Conservation (phyloP, 2,888 invertebrate species). For the Andrena chrysosceles region DNA sequence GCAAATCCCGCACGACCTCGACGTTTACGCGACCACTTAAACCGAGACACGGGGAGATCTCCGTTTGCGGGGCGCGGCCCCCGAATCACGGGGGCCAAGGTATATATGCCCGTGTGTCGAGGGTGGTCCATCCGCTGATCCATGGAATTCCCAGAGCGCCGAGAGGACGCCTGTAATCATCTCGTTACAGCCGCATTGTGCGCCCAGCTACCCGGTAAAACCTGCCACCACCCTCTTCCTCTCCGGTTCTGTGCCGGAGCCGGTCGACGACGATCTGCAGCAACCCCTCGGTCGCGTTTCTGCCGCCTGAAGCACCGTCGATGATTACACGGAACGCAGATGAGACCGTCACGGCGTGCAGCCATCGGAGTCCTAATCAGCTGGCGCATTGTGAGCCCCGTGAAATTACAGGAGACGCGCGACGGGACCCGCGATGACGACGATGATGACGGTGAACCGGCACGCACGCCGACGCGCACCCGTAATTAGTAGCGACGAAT, state of each 20-base stretch:
- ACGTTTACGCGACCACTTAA: conserved; percentile 69
- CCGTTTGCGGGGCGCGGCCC: conserved; percentile 46
- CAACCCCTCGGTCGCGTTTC: conserved; percentile 15
- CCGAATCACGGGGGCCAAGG: conserved; percentile 53
- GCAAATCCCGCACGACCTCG: conserved; percentile 52
- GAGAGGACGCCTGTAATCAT: conserved; percentile 79
- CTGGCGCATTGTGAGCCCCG: conserved; percentile 76
- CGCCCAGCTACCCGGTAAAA: conserved; percentile 63
- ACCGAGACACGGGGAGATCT: conserved; percentile 61
- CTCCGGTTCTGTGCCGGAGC: neutral
- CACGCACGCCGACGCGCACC: conserved; percentile 27
- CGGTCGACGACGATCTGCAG: conserved; percentile 1
- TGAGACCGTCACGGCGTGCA: conserved; percentile 53
- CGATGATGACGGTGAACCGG: conserved; percentile 38
- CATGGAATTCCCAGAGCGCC: conserved; percentile 65
- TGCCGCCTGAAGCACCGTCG: conserved; percentile 67
- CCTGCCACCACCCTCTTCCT: conserved; percentile 44
- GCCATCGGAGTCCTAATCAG: conserved; percentile 76
- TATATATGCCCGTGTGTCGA: conserved; percentile 49
- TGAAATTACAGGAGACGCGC: conserved; percentile 77
- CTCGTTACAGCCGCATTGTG: conserved; percentile 82
- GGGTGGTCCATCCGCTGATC: conserved; percentile 46
- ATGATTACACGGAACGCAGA: conserved; percentile 76
- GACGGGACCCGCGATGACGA: conserved; percentile 52
- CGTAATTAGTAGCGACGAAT: conserved; percentile 64